Evolutionary conservation across 1,140 invertebrate genomes (phyloP), one percentile per base, ranked within the genome.

Genomic region (Whitmania pigra): DNA sequence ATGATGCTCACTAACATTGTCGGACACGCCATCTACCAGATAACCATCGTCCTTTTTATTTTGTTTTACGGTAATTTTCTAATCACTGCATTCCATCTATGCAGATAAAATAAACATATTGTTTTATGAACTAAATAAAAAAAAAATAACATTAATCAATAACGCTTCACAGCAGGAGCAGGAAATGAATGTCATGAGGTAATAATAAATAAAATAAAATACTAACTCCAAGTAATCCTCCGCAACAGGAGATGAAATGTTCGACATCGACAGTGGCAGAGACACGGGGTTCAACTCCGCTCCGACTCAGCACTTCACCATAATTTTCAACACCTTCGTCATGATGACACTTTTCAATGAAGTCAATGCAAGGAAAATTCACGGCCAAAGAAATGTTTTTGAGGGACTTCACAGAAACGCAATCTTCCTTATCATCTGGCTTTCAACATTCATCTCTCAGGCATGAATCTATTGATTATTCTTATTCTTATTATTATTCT

Each of bases 291-390:
- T 40, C 27, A 69, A 69, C 25, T 27, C 36, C 15, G 11, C 88
- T 74, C 92, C 93, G 63, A 89, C 91, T 66, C 88, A 93, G 84
- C 94, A 98, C 84, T 97, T 96, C 84, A 98, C 94, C 6, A 89
- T 97, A 78, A 95, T 97, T 78, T 98, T 98, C 85, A 98, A 98
- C 84, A 91, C 93, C n/a, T 97, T 98, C 83, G 94, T 98, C 55
- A 93, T 98, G 92, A 98, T 97, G 94, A 98, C 94, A 22, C 85
- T 98, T 36, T 97, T 97, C 85, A 98, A 98, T 86, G 94, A 98
- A 85, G 94, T 98, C 79, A 98, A 97, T 84, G 92, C 94, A 36
- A 86, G 94, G 77, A 97, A 97, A 87, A 97, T 97, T 79, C 94
- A 97, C 84, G 94, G 94, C 69, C 93, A 97, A 84, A 86, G 94